Evolutionary conservation across 1,140 invertebrate species (phyloP), one percentile per base, ranked within the genome.

Genomic region (Hirudo medicinalis): DNA sequence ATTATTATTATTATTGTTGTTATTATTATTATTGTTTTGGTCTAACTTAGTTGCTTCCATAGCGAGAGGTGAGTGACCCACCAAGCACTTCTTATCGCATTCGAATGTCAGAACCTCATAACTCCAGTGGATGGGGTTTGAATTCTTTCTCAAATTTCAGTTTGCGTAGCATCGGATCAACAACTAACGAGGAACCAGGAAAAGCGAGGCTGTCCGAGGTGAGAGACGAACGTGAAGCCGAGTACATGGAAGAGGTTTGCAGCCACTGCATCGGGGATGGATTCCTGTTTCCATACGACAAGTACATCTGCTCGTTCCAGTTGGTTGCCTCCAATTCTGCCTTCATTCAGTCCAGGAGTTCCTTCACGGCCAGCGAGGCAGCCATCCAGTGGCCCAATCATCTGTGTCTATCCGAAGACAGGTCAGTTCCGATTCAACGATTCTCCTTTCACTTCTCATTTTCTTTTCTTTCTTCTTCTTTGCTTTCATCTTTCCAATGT

Each of bases 261-360:
- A 63, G 9, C 22, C 57, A 63, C 22, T 63, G 57, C 57, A 22
- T 0, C 2, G 57, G 57, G 8, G 57, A 63, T 11, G 57, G 57
- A 25, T 32, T 63, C 22, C 29, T 63, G 5, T 63, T 63, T 63
- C 57, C 57, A 11, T 63, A 63, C 57, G 57, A 63, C 29, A 32
- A 6, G 11, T 63, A 63, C 57, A n/a, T 63, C 57, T 63, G 57
- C 29, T 25, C 29, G 8, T 63, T 63, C 57, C 22, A 9, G 22
- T 63, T 49, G 43, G 43, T 49, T 49, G 43, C 43, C 43, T 49
- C 43, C 43, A 49, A 49, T 49, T 49, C 43, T 49, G 43, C 43
- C 43, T 49, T 49, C 43, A 13, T 49, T 17, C 43, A 49, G 15
- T 49, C 43, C 43, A 49, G 43, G 43, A 49, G 43, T 49, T 49